Percentiles rank a stretch among this genome's conserved stretches.
Evolutionary conservation across 1,140 invertebrate genomes (phyloP).

Genomic region (Bombus fervidus): DNA sequence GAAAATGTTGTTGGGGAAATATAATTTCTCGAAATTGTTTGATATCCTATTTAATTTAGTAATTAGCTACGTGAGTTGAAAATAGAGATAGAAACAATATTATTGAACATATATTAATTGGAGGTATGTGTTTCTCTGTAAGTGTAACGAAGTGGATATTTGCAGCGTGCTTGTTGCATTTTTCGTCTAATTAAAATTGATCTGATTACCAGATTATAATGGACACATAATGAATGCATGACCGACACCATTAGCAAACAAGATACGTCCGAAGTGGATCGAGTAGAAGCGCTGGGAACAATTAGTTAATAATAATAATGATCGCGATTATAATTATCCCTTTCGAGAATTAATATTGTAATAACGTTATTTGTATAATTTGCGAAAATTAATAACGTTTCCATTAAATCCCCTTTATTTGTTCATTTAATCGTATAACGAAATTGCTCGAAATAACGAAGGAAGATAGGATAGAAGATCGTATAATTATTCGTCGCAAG

Average conservation of each 20-base stretch:
- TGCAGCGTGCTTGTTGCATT: neutral
- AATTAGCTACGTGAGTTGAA: neutral
- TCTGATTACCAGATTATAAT: constrained; percentile 36
- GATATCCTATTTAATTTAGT: neutral
- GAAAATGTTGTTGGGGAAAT: neutral
- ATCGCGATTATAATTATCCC: constrained; percentile 11
- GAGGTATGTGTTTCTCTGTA: neutral
- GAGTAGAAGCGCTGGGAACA: constrained; percentile 15
- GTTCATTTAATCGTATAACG: neutral
- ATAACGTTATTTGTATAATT: constrained; percentile 14
- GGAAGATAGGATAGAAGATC: neutral
- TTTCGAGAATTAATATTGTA: neutral
- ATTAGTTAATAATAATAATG: constrained; percentile 36
- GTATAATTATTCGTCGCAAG: neutral
- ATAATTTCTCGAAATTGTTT: too few species aligned
- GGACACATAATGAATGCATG: constrained; percentile 26
- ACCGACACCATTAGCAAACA: constrained; percentile 25
- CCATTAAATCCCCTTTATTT: neutral
- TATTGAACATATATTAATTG: neutral
- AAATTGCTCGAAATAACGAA: neutral
- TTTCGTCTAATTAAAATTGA: constrained; percentile 23
- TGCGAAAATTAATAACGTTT: neutral
- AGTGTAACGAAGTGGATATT: neutral
- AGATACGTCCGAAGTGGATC: neutral
- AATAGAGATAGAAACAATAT: neutral